These are phyloP conservation scores for Orchesella cincta DNA, from an alignment of 1,140 invertebrate genomes.

Conservation along the genomic window DNA sequence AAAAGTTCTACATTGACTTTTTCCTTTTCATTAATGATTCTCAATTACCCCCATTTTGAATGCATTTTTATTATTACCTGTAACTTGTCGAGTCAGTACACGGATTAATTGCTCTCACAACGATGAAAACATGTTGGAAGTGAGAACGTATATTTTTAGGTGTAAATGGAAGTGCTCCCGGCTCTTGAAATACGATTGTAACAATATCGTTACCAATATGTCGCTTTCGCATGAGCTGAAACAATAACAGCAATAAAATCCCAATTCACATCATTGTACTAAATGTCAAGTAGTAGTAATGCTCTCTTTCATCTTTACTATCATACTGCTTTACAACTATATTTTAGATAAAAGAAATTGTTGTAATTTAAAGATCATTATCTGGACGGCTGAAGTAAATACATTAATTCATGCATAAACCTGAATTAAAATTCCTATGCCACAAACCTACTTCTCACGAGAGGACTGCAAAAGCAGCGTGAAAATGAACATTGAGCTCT, in stretches of 20 bases:
- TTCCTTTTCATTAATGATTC: background rate
- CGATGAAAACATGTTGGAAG: slow-evolving; percentile 97
- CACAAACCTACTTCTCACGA: background rate
- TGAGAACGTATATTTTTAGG: slow-evolving; percentile 90
- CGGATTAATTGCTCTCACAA: slow-evolving; percentile 85
- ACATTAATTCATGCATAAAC: no score
- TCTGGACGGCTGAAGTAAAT: no score
- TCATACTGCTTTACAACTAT: no score
- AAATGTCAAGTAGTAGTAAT: no score
- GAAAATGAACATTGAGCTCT: background rate
- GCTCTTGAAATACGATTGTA: slow-evolving; percentile 96
- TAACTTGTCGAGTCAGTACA: slow-evolving; percentile 88
- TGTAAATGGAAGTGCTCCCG: slow-evolving; percentile 87
- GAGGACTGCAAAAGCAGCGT: background rate
- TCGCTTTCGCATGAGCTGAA: slow-evolving; percentile 78
- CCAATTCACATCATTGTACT: background rate
- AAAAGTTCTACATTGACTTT: background rate
- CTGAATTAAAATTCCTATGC: no score
- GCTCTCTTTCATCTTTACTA: no score
- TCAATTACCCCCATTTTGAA: background rate
- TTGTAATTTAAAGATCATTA: no score
- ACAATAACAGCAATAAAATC: background rate
- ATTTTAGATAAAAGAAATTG: no score
- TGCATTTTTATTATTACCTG: slow-evolving; percentile 58
- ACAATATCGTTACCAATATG: slow-evolving; percentile 95